These are phyloP conservation scores for Dromococcyx pavoninus DNA, from an alignment of 2,797 vertebrate species.

Conservation along the genomic window DNA sequence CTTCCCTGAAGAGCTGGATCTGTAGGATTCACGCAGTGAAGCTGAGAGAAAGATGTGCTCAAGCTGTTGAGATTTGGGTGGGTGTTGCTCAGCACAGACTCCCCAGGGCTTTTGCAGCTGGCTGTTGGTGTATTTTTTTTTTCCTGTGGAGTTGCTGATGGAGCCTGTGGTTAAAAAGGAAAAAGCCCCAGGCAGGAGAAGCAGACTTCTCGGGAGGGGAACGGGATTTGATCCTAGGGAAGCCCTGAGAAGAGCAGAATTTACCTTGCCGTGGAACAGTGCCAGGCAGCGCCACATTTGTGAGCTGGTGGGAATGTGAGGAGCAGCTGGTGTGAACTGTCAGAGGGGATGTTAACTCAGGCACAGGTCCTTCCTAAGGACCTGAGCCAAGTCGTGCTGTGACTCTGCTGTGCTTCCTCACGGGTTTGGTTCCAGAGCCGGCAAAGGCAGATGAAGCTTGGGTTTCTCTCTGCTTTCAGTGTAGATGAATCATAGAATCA, in stretches of 20 bases:
- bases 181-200: neutral
- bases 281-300: neutral
- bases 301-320: neutral
- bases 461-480: neutral
- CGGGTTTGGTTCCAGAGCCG: neutral
- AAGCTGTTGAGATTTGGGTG: neutral
- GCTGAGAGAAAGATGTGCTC: neutral
- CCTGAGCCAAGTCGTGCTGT: neutral
- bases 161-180: neutral
- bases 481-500: no score
- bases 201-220: neutral
- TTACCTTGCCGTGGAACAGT: neutral
- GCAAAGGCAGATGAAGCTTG: neutral
- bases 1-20: neutral
- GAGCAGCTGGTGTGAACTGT: accelerated
- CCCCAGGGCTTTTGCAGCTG: neutral
- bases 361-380: accelerated
- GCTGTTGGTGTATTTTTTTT: neutral
- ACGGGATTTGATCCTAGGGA: neutral
- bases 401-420: neutral
- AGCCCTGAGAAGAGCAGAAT: neutral
- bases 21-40: neutral
- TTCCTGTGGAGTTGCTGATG: neutral
- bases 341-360: neutral
- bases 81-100: neutral